These are phyloP conservation scores for Crotalus tigris DNA, from an alignment of 2,113 vertebrate species.

Conservation along the genomic window DNA sequence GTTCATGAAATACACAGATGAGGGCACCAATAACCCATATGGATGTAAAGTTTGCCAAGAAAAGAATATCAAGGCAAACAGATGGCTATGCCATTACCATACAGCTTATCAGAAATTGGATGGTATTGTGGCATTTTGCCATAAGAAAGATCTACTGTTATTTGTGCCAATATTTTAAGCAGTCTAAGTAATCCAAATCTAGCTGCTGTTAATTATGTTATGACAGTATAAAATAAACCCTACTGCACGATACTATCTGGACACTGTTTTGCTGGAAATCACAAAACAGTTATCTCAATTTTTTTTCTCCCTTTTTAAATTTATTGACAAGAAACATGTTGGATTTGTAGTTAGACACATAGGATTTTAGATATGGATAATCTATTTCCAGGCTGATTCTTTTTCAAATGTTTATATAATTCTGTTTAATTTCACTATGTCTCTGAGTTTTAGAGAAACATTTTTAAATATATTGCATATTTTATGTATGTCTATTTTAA, in stretches of 20 bases:
- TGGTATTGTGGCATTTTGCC: conserved; percentile 57
- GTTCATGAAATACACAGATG: conserved; percentile 64
- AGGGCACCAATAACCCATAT: conserved; percentile 71
- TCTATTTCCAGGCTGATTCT: background rate
- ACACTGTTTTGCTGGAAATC: conserved; percentile 20
- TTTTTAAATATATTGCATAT: background rate
- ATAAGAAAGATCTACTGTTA: conserved; percentile 60
- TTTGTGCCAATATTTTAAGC: conserved; percentile 59
- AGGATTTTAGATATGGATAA: background rate
- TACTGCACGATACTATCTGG: conserved; percentile 35
- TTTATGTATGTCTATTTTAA: background rate
- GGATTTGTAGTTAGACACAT: conserved; percentile 3
- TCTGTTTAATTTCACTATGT: background rate
- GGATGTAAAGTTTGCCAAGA: conserved; percentile 71
- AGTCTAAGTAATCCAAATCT: conserved; percentile 51
- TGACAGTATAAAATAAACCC: conserved; percentile 50
- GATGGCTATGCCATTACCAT: conserved; percentile 71
- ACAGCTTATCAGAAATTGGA: conserved; percentile 66
- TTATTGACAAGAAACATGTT: background rate
- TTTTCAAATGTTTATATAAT: background rate
- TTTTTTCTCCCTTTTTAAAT: conserved; percentile 9
- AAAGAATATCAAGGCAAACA: conserved; percentile 70
- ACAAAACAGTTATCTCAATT: conserved; percentile 34
- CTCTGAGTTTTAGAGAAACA: background rate
- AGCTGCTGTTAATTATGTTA: conserved; percentile 52